Conservation (phyloP, 2,888 invertebrate genomes). For the Drosophila lacicola region DNA sequence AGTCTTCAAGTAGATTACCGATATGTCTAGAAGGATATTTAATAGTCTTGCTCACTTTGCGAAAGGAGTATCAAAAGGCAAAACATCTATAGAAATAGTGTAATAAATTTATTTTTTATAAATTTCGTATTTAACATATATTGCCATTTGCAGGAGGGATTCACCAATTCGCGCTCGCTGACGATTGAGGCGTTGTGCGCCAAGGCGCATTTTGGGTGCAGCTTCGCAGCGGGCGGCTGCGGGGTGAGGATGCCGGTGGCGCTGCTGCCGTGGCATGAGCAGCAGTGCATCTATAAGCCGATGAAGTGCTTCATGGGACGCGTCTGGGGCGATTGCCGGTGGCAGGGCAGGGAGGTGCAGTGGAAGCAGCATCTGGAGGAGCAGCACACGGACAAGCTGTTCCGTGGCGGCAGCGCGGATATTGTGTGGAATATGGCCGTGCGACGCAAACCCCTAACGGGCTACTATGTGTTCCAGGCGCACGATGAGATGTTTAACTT, state of each 20-base stretch:
- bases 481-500: conserved; percentile 84
- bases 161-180: conserved; percentile 86
- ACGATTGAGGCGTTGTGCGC: conserved; percentile 87
- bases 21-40: too few species aligned
- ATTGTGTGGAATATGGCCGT: conserved; percentile 81
- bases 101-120: too few species aligned
- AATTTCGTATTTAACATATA: too few species aligned
- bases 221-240: conserved; percentile 86
- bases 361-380: conserved; percentile 88
- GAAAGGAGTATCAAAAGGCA: too few species aligned
- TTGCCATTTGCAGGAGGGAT: conserved; percentile 86
- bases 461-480: conserved; percentile 83
- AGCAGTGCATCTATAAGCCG: conserved; percentile 83
- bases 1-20: too few species aligned
- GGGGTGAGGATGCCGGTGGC: conserved; percentile 86
- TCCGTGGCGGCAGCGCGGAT: conserved; percentile 58
- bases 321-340: conserved; percentile 86
- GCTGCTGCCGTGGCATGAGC: conserved; percentile 86
- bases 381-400: conserved; percentile 86
- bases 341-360: conserved; percentile 87
- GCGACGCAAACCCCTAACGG: conserved; percentile 81
- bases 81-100: too few species aligned
- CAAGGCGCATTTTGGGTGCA: conserved; percentile 87
- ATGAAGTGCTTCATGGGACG: conserved; percentile 85
- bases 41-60: too few species aligned